Base-by-base conservation (phyloP, 2,797 vertebrate genomes). In the Amniataba percoides region DNA sequence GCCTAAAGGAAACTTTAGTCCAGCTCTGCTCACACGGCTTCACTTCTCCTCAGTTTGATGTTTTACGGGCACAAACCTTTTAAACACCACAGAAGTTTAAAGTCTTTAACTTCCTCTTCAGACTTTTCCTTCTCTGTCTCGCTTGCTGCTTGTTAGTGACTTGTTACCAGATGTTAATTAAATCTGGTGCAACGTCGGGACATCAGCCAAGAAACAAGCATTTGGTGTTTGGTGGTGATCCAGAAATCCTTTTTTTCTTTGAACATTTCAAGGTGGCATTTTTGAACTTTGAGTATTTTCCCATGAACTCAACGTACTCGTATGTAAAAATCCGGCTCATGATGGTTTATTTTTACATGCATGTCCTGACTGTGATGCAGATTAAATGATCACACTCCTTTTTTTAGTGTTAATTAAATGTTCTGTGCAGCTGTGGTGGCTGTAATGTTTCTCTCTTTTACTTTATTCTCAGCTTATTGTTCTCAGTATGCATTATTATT, bases 191-290 rank as follows among this genome's bases (percentile, higher is more conserved):
- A 21, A 52, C 56, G 39, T 74, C 73, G 72, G 69, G 55, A 6
- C 65, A 34, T 21, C 13, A 8, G 66, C 71, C 78, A 77, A 69
- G 10, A 34, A 64, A 67, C 21, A 12, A 74, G n/a, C 63, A 43
- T 71, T 74, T 76, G 43, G 46, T 42, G 45, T 63, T 59, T 63
- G 82, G n/a, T 74, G 48, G 5, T 7, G 42, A 62, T 65, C 56
- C 58, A 71, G 45, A 31, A 63, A n/a, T 52, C 31, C 7, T 18
- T 4, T 25, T 14, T 42, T 34, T 23, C 11, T 1, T 36, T 36
- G 6, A 36, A n/a, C 5, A 12, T n/a, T 45, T 69, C 14, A 46
- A 34, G 19, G 15, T 36, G 34, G 8, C 6, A 18, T 31, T 60
- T 14, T 39, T 23, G 19, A 13, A 59, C 13, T 42, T 21, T 42